phyloP scores from a whole-genome alignment of 2,888 invertebrate genomes.

The Chloroclysta siterata region DNA sequence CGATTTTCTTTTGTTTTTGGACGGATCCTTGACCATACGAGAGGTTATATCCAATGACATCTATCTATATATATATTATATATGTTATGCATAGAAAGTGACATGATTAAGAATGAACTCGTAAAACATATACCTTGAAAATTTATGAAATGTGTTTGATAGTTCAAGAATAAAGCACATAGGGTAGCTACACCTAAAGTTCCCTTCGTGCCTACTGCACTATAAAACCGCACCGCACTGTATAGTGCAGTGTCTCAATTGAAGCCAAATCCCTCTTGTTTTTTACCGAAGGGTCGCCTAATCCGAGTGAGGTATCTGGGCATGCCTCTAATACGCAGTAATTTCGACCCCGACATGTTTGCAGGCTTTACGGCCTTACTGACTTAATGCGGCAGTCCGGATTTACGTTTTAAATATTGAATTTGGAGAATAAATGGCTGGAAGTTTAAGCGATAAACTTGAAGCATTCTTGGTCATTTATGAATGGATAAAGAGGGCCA shows the following conservation, averaged over 20 bases:
- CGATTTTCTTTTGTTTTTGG: neutral
- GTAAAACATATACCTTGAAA: no score
- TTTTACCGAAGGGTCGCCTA: constrained; percentile 78
- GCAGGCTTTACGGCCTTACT: constrained; percentile 54
- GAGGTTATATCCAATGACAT: no score
- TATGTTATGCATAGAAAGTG: no score
- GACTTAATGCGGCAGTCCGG: constrained; percentile 59
- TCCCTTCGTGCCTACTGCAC: neutral
- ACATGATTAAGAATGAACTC: no score
- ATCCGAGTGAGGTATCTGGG: constrained; percentile 63
- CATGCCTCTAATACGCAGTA: constrained; percentile 78
- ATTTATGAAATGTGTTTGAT: no score
- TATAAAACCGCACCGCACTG: constrained; percentile 10
- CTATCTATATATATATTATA: no score
- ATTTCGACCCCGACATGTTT: constrained; percentile 75
- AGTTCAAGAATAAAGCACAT: no score
- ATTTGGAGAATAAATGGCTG: constrained; percentile 38
- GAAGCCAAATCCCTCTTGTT: constrained; percentile 74
- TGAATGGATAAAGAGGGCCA: neutral
- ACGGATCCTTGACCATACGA: no score
- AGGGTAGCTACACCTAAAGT: neutral
- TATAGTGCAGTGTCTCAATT: constrained; percentile 46
- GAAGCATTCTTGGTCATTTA: neutral
- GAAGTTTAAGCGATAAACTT: constrained; percentile 10
- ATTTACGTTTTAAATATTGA: constrained; percentile 48